Evolutionary conservation across 2,888 invertebrate genomes (phyloP).

Genomic region (Acronicta aceris): DNA sequence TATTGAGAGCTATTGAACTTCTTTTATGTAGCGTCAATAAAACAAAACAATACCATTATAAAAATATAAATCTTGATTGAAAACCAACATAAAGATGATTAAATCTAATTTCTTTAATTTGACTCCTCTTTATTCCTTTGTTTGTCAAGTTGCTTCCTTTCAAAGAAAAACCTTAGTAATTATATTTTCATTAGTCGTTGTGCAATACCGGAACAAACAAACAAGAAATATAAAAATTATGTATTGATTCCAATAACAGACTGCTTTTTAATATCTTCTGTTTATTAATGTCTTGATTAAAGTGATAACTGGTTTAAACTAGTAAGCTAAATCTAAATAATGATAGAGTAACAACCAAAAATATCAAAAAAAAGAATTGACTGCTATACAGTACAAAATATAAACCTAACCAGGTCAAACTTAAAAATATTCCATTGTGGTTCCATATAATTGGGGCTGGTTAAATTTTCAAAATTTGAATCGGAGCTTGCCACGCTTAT

Average conservation of each 20-base stretch:
- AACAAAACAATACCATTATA: too few relatives aligned
- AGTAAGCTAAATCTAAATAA: not conserved
- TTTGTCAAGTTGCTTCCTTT: conserved; percentile 42
- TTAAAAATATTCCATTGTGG: not conserved
- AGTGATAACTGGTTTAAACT: not conserved
- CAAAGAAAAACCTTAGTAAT: conserved; percentile 37
- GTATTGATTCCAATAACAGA: conserved; percentile 17
- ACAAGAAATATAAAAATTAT: conserved; percentile 24
- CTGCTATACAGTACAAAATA: not conserved
- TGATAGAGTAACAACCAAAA: not conserved
- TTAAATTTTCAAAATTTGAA: too few relatives aligned
- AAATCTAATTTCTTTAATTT: conserved; percentile 22
- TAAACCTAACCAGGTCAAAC: too few relatives aligned
- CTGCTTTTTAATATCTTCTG: conserved; percentile 20
- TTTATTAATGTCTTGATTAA: conserved; percentile 7
- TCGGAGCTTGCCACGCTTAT: too few relatives aligned
- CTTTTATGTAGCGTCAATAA: too few relatives aligned
- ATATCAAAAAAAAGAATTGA: too few relatives aligned
- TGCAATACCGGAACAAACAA: conserved; percentile 37
- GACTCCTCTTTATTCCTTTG: conserved; percentile 41
- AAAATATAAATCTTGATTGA: not conserved
- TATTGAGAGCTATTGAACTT: too few relatives aligned
- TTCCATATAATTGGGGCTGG: too few relatives aligned
- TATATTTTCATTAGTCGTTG: conserved; percentile 50
- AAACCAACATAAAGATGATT: conserved; percentile 1